Conservation (phyloP, 2,797 vertebrate genomes). For the Falco cherrug region DNA sequence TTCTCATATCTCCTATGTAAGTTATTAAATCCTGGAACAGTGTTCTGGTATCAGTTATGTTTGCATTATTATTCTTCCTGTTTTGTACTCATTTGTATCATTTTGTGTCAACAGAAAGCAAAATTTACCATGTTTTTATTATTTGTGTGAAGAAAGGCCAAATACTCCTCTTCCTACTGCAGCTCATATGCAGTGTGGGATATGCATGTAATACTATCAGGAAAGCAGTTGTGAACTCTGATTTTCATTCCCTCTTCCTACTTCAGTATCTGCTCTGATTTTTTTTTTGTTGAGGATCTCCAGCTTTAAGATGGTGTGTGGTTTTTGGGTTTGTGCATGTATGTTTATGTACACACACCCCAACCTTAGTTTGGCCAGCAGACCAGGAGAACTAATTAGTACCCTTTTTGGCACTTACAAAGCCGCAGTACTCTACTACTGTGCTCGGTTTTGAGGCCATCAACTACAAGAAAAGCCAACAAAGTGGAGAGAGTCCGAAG, state of each 20-base stretch:
- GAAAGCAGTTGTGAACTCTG: neutral
- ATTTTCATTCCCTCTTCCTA: neutral
- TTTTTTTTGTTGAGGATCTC: neutral
- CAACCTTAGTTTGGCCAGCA: neutral
- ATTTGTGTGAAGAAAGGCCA: neutral
- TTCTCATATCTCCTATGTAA: neutral
- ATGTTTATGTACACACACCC: accelerated
- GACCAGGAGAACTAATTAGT: neutral
- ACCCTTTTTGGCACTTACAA: neutral
- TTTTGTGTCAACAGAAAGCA: neutral
- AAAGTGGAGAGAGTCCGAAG: neutral
- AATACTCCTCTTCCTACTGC: neutral
- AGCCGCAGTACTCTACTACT: neutral
- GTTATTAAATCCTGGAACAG: neutral
- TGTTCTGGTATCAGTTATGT: neutral
- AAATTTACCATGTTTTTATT: neutral
- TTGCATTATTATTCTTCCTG: neutral
- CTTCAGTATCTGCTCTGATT: neutral
- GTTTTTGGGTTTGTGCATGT: too few relatives aligned
- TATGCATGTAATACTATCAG: neutral
- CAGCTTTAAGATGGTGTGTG: neutral
- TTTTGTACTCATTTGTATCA: neutral
- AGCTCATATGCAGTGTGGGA: neutral
- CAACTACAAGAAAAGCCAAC: neutral
- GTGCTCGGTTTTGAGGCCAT: neutral